These are phyloP conservation scores for Aphelinus atriplicis DNA, from an alignment of 1,140 invertebrate species.

Conservation along the genomic window DNA sequence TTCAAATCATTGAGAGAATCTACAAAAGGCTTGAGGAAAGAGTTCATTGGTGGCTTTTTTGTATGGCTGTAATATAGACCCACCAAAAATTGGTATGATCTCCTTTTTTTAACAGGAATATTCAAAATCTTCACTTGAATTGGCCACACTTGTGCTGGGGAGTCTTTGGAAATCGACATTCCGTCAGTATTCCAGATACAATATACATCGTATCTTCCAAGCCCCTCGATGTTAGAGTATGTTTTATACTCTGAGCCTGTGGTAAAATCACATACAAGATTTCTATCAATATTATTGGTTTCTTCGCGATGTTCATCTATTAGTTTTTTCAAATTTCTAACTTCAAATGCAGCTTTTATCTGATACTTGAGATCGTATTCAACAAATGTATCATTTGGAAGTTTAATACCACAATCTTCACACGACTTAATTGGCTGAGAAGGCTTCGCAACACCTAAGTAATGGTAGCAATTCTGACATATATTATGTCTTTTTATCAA, in stretches of 20 bases:
- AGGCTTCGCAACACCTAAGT: slow-evolving; percentile 32
- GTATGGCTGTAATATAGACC: slow-evolving; percentile 29
- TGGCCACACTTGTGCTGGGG: slow-evolving; percentile 30
- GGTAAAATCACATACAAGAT: slow-evolving; percentile 34
- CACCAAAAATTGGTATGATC: slow-evolving; percentile 23
- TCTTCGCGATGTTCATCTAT: slow-evolving; percentile 18
- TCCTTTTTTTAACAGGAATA: slow-evolving; percentile 17
- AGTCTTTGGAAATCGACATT: slow-evolving; percentile 25
- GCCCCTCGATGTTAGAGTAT: background rate
- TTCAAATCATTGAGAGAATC: slow-evolving; percentile 19
- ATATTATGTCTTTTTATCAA: slow-evolving; percentile 34
- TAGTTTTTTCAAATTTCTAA: slow-evolving; percentile 11
- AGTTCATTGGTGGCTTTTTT: slow-evolving; percentile 33
- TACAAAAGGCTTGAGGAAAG: slow-evolving; percentile 30
- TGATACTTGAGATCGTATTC: slow-evolving; percentile 5
- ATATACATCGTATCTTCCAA: slow-evolving; percentile 19
- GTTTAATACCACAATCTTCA: too few relatives aligned
- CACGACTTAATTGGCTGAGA: background rate
- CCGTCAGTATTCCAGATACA: slow-evolving; percentile 35
- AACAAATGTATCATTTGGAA: slow-evolving; percentile 12
- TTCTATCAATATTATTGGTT: background rate
- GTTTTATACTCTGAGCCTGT: slow-evolving; percentile 30
- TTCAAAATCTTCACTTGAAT: slow-evolving; percentile 31
- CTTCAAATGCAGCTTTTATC: slow-evolving; percentile 32
- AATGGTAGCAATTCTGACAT: slow-evolving; percentile 37